Conservation (phyloP, 2,797 vertebrate genomes). For the Smutsia temminckii region DNA sequence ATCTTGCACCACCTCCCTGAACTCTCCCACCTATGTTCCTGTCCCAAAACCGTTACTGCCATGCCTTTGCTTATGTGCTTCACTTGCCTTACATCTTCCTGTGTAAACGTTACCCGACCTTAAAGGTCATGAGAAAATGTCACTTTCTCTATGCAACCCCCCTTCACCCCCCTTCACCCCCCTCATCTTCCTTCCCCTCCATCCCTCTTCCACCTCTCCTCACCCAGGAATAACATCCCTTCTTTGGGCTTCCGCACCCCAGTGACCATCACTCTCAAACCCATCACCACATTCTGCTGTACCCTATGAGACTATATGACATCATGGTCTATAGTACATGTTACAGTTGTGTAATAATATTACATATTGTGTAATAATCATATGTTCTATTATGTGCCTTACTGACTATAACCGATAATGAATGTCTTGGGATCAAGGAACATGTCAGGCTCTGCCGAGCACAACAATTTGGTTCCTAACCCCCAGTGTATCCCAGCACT, state of each 20-base stretch:
- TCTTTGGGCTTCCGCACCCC: not conserved
- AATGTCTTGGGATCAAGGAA: not conserved
- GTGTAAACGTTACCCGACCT: not conserved
- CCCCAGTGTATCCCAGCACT: accelerated
- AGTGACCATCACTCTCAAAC: not conserved
- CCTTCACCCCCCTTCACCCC: not conserved
- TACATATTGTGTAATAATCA: not conserved
- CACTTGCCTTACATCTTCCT: not conserved
- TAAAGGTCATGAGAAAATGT: not conserved
- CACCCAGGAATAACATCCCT: not conserved
- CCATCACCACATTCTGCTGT: not conserved
- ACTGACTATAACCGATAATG: not conserved
- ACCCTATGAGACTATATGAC: not conserved
- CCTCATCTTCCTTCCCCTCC: not conserved
- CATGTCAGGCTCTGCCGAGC: not conserved
- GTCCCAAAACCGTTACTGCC: not conserved
- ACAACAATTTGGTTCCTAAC: accelerated
- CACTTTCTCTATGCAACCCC: not conserved
- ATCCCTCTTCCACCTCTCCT: not conserved
- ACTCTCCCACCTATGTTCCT: not conserved
- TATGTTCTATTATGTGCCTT: not conserved
- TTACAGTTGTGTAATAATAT: not conserved
- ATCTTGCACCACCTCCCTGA: not conserved
- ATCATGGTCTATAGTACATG: not conserved
- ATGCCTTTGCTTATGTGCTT: not conserved